Base-by-base conservation (phyloP, 1,140 invertebrate species). In the Heliconius eleuchia region DNA sequence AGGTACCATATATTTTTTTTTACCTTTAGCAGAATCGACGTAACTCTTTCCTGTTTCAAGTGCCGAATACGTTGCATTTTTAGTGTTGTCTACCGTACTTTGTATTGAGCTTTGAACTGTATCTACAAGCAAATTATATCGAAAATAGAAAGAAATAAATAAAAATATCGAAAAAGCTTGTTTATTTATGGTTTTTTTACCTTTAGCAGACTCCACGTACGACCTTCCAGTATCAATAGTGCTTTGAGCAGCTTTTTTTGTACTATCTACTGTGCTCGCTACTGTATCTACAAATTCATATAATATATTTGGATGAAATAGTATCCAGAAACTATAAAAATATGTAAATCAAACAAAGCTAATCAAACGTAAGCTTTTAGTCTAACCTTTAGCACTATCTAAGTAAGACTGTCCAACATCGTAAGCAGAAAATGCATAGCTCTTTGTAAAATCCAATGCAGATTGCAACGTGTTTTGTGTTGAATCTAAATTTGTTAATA, bases 41-140 rank as follows among this genome's bases (percentile, higher is more conserved):
- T 93, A 92, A 18, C 84, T 81, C 84, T 91, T 92, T 74, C 90
- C 90, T 76, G 86, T 87, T 82, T 92, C 89, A 66, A 89, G 76
- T 52, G 91, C 88, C 73, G 80, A 88, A 78, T 90, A 86, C 23
- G 88, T 88, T 30, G 88, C 84, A 86, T 88, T 90, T 80, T 89
- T 91, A 82, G 91, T 91, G 82, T 74, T 91, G 85, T 93, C 92
- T 86, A 93, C 85, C 77, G 92, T 91, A 82, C 80, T 90, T 37
- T 87, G 85, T 81, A 92, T 85, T 13, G 11, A 13, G 42, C 3
- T 46, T 46, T 46, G 42, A 46, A 46, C 42, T 46, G 50, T 52
- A 52, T 52, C 90, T 93, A 91, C 60, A 84, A 84, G 57, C 3
- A 27, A 30, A 66, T 30, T 13, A 27, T 23, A 66, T 27, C 8